phyloP scores from a whole-genome alignment of 2,113 vertebrate genomes.

The Peucedramus taeniatus region DNA sequence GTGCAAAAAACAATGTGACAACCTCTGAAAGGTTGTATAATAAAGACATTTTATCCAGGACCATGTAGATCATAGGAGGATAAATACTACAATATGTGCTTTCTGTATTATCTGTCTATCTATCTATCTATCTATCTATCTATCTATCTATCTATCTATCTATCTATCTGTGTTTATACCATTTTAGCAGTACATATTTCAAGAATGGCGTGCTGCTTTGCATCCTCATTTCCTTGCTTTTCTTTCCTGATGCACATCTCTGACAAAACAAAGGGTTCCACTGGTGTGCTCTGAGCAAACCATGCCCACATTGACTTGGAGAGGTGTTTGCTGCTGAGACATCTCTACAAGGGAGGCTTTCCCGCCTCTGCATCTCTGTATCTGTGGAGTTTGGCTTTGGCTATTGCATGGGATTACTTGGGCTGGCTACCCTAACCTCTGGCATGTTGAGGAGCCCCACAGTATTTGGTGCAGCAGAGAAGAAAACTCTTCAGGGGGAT shows the following conservation, averaged over 20 bases:
- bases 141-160: not conserved
- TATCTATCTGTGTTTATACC: not conserved
- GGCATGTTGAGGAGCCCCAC: not conserved
- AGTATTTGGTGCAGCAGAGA: not conserved
- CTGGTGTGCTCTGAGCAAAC: rapidly evolving
- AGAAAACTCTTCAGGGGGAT: not conserved
- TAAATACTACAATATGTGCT: not conserved
- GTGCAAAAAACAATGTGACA: not conserved
- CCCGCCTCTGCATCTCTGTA: not conserved
- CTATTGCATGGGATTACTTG: not conserved
- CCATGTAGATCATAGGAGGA: not conserved
- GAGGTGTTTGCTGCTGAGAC: not conserved
- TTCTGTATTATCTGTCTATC: not conserved
- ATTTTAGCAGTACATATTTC: not conserved
- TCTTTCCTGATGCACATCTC: not conserved
- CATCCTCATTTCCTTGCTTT: not conserved
- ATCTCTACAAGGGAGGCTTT: not conserved
- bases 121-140: not conserved
- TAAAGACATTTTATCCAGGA: not conserved
- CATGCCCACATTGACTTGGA: rapidly evolving
- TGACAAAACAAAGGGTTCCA: not conserved
- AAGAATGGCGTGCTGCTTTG: not conserved
- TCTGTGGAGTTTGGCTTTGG: not conserved
- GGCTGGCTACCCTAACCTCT: not conserved
- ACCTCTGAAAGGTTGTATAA: not conserved